A percentile compares a stretch with the other conserved stretches of the same genome.
phyloP scores from a whole-genome alignment of 2,888 invertebrate species.

The Ornithoptera priamus region DNA sequence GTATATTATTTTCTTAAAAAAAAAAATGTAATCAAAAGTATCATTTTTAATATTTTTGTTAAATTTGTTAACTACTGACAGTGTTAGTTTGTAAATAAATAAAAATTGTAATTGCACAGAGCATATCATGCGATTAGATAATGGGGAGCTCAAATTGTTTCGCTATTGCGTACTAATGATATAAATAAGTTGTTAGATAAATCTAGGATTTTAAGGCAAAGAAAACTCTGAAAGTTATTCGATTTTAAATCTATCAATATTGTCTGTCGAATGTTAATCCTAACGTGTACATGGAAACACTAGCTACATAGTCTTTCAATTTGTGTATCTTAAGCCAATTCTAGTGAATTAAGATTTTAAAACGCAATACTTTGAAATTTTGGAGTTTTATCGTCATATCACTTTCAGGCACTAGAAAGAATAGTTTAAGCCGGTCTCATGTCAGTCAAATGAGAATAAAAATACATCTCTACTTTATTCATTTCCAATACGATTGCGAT shows the following conservation, averaged over 20 bases:
- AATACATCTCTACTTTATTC: conserved; percentile 31
- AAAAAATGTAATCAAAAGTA: conserved; percentile 21
- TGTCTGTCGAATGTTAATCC: conserved; percentile 20
- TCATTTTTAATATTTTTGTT: conserved; percentile 28
- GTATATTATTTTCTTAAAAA: conserved; percentile 19
- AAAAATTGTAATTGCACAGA: conserved; percentile 22
- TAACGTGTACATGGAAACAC: conserved; percentile 5
- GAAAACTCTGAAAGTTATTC: conserved; percentile 16
- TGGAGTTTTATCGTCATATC: conserved; percentile 28
- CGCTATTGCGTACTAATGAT: conserved; percentile 22
- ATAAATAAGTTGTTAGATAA: conserved; percentile 28
- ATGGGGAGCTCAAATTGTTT: conserved; percentile 31
- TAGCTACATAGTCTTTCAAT: conserved; percentile 21
- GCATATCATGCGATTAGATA: conserved; percentile 33
- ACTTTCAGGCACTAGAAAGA: conserved; percentile 30
- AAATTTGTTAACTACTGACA: conserved; percentile 27
- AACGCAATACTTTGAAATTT: conserved; percentile 22
- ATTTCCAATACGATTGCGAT: conserved; percentile 26
- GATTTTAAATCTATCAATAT: conserved; percentile 21
- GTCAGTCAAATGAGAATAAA: conserved; percentile 26
- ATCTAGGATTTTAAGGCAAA: conserved; percentile 20
- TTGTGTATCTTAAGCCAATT: conserved; percentile 21
- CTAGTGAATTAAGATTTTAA: conserved; percentile 17
- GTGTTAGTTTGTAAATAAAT: conserved; percentile 29
- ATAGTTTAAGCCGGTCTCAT: conserved; percentile 13